Evolutionary conservation across 2,888 invertebrate species (phyloP), one percentile per base, ranked within the genome.

Genomic region (Ptychoptera contaminata): DNA sequence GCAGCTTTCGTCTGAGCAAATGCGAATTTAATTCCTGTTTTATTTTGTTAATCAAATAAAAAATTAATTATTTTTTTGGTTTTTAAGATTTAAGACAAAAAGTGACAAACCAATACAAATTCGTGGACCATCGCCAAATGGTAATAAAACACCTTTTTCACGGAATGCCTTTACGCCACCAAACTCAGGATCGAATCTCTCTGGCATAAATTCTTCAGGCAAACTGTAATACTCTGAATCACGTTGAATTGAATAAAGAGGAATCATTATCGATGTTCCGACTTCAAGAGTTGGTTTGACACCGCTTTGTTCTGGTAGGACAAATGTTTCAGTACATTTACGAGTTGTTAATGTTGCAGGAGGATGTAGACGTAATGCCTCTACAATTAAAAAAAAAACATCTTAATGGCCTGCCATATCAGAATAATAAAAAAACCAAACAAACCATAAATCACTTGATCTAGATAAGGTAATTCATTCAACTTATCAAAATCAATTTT

Each of bases 401-500:
- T n/a, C n/a, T n/a, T n/a, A n/a, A n/a, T n/a, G n/a, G n/a, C n/a
- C n/a, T n/a, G n/a, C n/a, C n/a, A n/a, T n/a, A n/a, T n/a, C n/a
- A n/a, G 23, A 23, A 23, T 23, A 23, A 23, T 5, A 5, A 7
- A 23, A 23, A 23, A 3, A 23, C 3, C 3, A 23, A 23, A 23
- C 23, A 23, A 23, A 23, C 23, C 23, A 23, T 23, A 23, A 23
- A 23, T 23, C 31, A 56, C 54, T 49, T 58, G 58, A 43, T 59
- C 56, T 37, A 60, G 52, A 47, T 60, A 62, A 8, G 55, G 54
- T 29, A 60, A 48, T 0, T 61, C 58, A n/a, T 50, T 51, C 0
- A 64, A 44, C 12, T 51, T 54, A 0, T 64, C 64, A 45, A 59
- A 64, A 2, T 52, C 51, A 3, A 62, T 40, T 16, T 49, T 46